Evolutionary conservation across 2,888 invertebrate genomes (phyloP).

Genomic region (Cremastinae sp.): DNA sequence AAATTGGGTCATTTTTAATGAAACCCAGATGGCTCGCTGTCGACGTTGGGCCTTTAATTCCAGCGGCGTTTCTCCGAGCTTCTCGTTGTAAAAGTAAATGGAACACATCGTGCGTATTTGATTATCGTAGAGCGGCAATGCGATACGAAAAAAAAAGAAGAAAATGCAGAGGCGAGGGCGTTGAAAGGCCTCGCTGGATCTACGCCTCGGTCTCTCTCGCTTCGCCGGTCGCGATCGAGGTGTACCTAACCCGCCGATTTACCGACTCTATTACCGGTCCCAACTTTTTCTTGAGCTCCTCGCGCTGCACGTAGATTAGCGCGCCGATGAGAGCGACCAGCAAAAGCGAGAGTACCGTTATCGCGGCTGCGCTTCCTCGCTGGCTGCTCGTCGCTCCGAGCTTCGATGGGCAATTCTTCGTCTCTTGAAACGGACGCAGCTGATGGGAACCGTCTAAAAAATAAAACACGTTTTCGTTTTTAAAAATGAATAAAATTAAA

Average conservation of each 20-base stretch:
- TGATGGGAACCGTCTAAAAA: constrained; percentile 44
- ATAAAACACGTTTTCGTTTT: constrained; percentile 30
- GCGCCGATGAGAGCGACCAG: constrained; percentile 83
- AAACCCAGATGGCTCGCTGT: too few relatives aligned
- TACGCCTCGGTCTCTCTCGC: constrained; percentile 79
- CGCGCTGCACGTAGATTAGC: constrained; percentile 84
- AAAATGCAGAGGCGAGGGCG: neutral
- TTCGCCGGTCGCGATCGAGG: constrained; percentile 85
- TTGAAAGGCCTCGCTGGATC: constrained; percentile 37
- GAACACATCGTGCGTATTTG: neutral
- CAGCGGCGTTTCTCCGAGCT: too few relatives aligned
- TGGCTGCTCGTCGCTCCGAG: constrained; percentile 56
- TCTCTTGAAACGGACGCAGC: constrained; percentile 65
- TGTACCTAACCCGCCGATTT: constrained; percentile 87
- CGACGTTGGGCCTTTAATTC: too few relatives aligned
- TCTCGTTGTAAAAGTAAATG: too few relatives aligned
- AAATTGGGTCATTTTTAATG: too few relatives aligned
- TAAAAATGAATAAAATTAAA: neutral
- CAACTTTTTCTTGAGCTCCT: constrained; percentile 83
- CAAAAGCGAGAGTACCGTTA: constrained; percentile 76
- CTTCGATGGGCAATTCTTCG: constrained; percentile 69
- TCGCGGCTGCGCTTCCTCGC: constrained; percentile 67
- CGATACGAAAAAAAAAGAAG: constrained; percentile 2
- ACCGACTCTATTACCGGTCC: constrained; percentile 85
- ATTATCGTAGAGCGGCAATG: neutral